Evolutionary conservation across 2,888 invertebrate species (phyloP).

Genomic region (Synanthedon myopaeformis): DNA sequence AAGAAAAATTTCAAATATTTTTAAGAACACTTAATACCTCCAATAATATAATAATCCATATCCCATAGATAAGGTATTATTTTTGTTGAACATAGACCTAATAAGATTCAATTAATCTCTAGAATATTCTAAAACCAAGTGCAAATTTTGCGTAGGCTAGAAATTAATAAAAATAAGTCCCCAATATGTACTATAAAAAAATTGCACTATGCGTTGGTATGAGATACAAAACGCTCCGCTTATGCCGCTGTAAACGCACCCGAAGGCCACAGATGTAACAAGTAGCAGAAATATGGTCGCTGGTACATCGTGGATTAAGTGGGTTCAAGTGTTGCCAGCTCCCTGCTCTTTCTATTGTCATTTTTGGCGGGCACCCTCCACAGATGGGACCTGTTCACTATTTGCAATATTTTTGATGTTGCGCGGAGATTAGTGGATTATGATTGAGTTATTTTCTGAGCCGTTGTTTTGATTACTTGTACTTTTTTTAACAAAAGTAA

Average conservation of each 20-base stretch:
- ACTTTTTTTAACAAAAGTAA: neutral
- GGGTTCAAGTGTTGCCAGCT: conserved; percentile 23
- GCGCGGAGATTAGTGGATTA: conserved; percentile 22
- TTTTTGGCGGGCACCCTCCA: conserved; percentile 19
- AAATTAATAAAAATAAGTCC: too few relatives aligned
- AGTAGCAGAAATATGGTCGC: conserved; percentile 43
- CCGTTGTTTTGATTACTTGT: neutral
- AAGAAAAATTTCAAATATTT: too few relatives aligned
- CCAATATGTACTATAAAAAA: too few relatives aligned
- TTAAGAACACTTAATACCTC: too few relatives aligned
- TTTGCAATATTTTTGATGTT: neutral
- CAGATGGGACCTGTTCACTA: conserved; percentile 22
- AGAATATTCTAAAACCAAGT: too few relatives aligned
- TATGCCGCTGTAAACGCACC: neutral
- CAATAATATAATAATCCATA: too few relatives aligned
- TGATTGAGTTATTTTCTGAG: conserved; percentile 3
- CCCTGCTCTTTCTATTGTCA: conserved; percentile 29
- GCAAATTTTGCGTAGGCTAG: too few relatives aligned
- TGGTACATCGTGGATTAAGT: conserved; percentile 34
- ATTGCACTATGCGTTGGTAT: too few relatives aligned
- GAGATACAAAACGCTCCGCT: neutral
- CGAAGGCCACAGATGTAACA: conserved; percentile 39
- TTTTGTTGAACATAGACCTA: too few relatives aligned
- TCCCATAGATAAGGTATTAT: too few relatives aligned
- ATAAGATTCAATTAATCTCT: too few relatives aligned